Evolutionary conservation across 2,113 vertebrate species (phyloP).

Genomic region (Tympanuchus pallidicinctus): DNA sequence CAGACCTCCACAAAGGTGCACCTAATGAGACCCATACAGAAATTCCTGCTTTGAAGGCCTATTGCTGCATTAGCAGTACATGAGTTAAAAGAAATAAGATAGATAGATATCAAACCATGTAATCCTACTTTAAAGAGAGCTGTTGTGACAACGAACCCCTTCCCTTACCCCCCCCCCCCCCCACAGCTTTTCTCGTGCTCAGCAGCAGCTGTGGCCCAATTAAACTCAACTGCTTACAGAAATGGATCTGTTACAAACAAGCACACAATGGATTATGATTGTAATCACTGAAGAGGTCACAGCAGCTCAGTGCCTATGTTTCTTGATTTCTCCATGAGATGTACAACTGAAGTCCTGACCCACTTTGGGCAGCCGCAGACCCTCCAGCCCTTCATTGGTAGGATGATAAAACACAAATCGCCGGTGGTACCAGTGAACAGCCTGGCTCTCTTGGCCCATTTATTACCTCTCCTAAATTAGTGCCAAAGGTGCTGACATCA

Average conservation of each 20-base stretch:
- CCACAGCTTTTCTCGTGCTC: neutral
- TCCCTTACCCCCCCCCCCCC: neutral
- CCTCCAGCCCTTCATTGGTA: neutral
- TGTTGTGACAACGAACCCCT: conserved; percentile 27
- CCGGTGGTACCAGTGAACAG: neutral
- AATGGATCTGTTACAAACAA: conserved; percentile 55
- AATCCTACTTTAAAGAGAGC: neutral
- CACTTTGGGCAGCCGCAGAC: neutral
- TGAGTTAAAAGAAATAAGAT: neutral
- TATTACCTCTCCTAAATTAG: neutral
- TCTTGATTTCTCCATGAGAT: neutral
- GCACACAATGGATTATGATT: conserved; percentile 69
- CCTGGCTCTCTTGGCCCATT: neutral
- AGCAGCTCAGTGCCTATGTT: conserved; percentile 29
- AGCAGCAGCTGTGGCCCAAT: conserved; percentile 71
- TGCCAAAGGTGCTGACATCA: neutral
- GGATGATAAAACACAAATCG: neutral
- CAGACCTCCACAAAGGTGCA: neutral
- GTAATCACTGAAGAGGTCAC: conserved; percentile 63
- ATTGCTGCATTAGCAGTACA: neutral
- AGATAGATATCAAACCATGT: neutral
- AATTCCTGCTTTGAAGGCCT: neutral
- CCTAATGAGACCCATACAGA: neutral
- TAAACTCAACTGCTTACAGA: conserved; percentile 61
- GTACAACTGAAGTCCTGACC: neutral